phyloP scores from a whole-genome alignment of 1,140 invertebrate genomes.

The Zaprionus vittiger region DNA sequence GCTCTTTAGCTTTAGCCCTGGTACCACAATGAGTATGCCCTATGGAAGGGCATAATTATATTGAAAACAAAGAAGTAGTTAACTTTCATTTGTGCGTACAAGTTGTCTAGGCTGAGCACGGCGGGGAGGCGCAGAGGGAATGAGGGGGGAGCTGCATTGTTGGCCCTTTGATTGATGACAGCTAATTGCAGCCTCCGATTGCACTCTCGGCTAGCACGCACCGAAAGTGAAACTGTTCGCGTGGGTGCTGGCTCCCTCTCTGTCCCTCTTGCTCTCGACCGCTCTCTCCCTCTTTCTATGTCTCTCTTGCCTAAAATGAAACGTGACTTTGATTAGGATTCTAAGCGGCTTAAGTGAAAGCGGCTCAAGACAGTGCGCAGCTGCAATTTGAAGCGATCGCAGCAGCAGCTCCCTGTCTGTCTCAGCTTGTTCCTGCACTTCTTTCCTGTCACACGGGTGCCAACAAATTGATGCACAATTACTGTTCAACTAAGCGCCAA shows the following conservation, averaged over 20 bases:
- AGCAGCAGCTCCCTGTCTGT: background rate
- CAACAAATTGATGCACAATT: constrained; percentile 75
- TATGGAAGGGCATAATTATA: background rate
- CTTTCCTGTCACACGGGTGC: constrained; percentile 33
- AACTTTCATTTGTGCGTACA: constrained; percentile 71
- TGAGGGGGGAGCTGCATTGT: constrained; percentile 51
- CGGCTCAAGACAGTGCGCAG: background rate
- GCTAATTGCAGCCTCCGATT: constrained; percentile 66
- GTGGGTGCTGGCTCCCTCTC: constrained; percentile 23
- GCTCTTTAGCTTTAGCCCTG: too few relatives aligned
- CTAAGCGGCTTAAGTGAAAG: constrained; percentile 75
- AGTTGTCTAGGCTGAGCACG: constrained; percentile 42
- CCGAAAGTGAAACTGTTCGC: constrained; percentile 37
- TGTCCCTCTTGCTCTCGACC: background rate
- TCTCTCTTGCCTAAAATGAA: constrained; percentile 37
- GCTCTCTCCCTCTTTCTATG: background rate
- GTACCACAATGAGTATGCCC: background rate
- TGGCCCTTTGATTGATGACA: constrained; percentile 78
- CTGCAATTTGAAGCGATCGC: background rate
- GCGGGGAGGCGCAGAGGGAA: background rate
- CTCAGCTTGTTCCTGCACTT: constrained; percentile 16
- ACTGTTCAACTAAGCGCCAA: constrained; percentile 75
- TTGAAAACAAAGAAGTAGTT: constrained; percentile 17
- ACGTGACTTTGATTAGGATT: constrained; percentile 73
- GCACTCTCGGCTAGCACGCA: constrained; percentile 12